A percentile compares a stretch with the other conserved stretches of the same genome.
These are phyloP conservation scores for Pseudolaguvia tuberculata DNA, from an alignment of 2,113 vertebrate genomes.

Conservation along the genomic window DNA sequence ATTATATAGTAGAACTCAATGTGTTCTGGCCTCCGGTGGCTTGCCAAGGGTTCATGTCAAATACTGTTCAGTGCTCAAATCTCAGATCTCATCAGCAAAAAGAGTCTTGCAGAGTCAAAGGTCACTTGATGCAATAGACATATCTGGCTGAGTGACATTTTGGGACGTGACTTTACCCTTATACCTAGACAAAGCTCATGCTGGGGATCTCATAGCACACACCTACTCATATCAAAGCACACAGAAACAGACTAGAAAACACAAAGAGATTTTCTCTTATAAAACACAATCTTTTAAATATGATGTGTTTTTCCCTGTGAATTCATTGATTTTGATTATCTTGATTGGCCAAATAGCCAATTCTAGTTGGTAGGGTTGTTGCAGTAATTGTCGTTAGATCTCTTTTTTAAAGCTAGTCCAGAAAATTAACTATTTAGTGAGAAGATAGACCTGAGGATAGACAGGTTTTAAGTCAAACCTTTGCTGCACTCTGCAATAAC, in stretches of 20 bases:
- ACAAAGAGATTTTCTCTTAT: not conserved
- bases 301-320: not conserved
- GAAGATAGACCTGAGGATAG: too few relatives aligned
- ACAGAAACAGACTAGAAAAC: not conserved
- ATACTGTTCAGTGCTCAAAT: conserved; percentile 17
- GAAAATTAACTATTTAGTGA: not conserved
- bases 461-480: too few relatives aligned
- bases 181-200: conserved; percentile 33
- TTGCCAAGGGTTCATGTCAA: conserved; percentile 25
- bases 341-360: not conserved
- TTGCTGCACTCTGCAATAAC: conserved; percentile 17
- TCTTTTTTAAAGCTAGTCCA: not conserved
- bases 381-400: not conserved
- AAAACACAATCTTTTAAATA: not conserved
- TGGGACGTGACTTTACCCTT: conserved; percentile 45
- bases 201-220: not conserved
- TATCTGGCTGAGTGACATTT: conserved; percentile 46
- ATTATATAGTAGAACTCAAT: conserved; percentile 2
- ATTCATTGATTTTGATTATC: not conserved
- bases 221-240: not conserved
- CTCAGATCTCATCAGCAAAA: conserved; percentile 31
- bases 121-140: conserved; percentile 31
- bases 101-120: conserved; percentile 31
- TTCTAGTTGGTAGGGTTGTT: not conserved
- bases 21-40: conserved; percentile 26